A percentile compares a stretch with the other conserved stretches of the same genome.
Conservation (phyloP, 2,888 invertebrate species). For the Acronicta psi region DNA sequence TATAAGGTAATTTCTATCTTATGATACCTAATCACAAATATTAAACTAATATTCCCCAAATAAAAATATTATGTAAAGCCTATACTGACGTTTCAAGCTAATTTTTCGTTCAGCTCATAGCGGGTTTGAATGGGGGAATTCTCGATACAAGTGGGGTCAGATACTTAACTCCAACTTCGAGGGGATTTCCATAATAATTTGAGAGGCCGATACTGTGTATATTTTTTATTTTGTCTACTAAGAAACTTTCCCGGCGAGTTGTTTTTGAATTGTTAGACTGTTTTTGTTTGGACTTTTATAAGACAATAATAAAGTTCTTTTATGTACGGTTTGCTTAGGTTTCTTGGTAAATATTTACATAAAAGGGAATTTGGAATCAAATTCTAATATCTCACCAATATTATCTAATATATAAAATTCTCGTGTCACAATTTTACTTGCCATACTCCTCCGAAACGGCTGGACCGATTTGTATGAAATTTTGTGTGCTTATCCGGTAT, state of each 20-base stretch:
- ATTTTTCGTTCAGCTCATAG: constrained; percentile 44
- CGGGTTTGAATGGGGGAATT: constrained; percentile 38
- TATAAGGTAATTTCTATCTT: no score
- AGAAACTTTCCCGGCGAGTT: constrained; percentile 15
- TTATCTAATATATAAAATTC: no score
- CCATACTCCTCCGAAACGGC: no score
- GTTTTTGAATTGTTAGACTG: constrained; percentile 24
- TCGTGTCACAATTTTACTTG: no score
- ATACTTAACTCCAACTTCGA: constrained; percentile 42
- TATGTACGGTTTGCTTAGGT: not conserved
- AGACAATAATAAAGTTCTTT: constrained; percentile 16
- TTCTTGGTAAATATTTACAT: no score
- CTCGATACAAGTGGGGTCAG: constrained; percentile 54
- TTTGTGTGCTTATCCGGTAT: no score
- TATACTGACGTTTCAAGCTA: constrained; percentile 41
- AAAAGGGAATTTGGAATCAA: no score
- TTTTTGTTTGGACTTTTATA: constrained; percentile 19
- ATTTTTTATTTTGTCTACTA: constrained; percentile 35
- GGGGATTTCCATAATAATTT: constrained; percentile 51
- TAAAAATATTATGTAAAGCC: constrained; percentile 21
- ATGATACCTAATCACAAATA: no score
- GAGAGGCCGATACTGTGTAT: constrained; percentile 38
- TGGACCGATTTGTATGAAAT: no score
- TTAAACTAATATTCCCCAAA: constrained; percentile 9
- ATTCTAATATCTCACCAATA: no score